These are phyloP conservation scores for Oscheius onirici DNA, from an alignment of 2,888 invertebrate species.

Conservation along the genomic window DNA sequence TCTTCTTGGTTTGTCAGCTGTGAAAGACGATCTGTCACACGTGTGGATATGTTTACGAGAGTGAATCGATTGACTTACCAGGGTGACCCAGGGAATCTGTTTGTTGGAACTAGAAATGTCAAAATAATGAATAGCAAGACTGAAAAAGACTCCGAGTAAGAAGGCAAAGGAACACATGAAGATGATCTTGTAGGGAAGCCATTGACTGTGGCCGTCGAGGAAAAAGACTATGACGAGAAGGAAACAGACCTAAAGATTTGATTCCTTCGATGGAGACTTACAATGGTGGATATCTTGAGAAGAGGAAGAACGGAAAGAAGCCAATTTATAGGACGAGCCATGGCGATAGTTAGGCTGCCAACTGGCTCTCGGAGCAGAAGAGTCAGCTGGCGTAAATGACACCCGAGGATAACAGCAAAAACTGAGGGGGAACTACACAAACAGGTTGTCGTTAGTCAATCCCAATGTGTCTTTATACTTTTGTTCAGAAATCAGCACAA, in stretches of 20 bases:
- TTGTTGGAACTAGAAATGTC: conserved; percentile 26
- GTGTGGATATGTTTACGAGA: background rate
- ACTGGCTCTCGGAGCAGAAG: conserved; percentile 1
- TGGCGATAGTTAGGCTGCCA: conserved; percentile 11
- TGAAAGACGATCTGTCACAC: background rate
- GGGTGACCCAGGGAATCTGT: conserved; percentile 22
- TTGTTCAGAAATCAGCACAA: too few relatives aligned
- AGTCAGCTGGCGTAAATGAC: conserved; percentile 15
- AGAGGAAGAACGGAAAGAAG: conserved; percentile 25
- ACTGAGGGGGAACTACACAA: background rate
- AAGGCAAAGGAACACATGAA: conserved; percentile 18
- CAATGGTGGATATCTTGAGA: conserved; percentile 22
- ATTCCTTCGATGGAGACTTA: background rate
- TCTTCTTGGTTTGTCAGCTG: background rate
- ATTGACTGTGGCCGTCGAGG: conserved; percentile 32
- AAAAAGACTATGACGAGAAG: conserved; percentile 28
- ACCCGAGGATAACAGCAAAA: background rate
- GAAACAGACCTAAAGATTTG: conserved; percentile 7
- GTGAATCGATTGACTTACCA: conserved; percentile 19
- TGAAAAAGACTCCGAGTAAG: conserved; percentile 10
- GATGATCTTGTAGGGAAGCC: conserved; percentile 22
- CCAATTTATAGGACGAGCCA: conserved; percentile 32
- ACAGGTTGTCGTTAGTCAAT: too few relatives aligned
- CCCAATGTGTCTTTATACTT: too few relatives aligned
- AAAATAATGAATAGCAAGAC: conserved; percentile 28